Evolutionary conservation across 2,797 vertebrate genomes (phyloP).

Genomic region (Malurus splendens): DNA sequence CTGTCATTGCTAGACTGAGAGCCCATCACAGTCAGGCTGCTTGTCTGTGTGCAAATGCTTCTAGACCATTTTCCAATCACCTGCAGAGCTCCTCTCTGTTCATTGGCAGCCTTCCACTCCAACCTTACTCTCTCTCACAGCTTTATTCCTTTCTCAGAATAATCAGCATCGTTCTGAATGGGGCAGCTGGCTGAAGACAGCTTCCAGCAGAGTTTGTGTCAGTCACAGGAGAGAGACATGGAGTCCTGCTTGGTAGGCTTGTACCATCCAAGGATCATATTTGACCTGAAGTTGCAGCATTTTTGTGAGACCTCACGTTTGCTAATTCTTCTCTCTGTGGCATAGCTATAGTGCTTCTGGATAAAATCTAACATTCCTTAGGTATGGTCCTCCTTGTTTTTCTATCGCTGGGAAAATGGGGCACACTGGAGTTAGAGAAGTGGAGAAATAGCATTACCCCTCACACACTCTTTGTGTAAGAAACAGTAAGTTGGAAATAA

Average conservation of each 20-base stretch:
- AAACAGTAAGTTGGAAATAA: not conserved
- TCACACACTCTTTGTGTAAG: not conserved
- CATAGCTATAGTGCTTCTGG: not conserved
- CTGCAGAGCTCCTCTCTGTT: not conserved
- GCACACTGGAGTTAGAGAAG: not conserved
- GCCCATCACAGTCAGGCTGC: not conserved
- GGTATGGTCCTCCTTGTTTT: not conserved
- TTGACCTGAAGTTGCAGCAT: not conserved
- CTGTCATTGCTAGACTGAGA: not conserved
- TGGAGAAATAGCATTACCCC: not conserved
- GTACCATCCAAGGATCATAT: not conserved
- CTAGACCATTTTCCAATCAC: not conserved
- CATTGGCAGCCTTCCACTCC: not conserved
- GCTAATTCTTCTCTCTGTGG: not conserved
- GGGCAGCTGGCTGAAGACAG: not conserved
- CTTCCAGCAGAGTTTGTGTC: not conserved
- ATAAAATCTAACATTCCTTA: not conserved
- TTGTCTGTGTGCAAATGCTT: not conserved
- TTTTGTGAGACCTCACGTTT: not conserved
- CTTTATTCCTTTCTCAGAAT: not conserved
- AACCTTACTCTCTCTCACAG: not conserved
- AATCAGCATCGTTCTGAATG: not conserved
- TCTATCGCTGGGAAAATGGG: fast-evolving
- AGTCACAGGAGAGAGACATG: not conserved
- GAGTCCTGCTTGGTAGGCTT: not conserved